phyloP scores from a whole-genome alignment of 2,797 vertebrate species.

The Lithobates pipiens region DNA sequence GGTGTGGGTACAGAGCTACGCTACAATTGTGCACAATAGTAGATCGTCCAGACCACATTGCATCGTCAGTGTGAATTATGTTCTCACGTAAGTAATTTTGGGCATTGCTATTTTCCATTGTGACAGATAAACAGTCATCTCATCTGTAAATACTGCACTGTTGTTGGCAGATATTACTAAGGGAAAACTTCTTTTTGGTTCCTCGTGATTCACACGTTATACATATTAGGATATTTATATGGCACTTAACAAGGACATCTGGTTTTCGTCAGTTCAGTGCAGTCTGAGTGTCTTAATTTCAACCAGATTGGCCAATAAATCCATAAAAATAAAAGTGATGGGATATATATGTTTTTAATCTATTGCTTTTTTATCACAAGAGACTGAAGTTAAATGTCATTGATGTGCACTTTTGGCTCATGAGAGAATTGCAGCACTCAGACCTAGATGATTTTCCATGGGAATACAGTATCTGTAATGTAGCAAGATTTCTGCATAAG shows the following conservation, averaged over 20 bases:
- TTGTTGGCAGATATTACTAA: slow-evolving; percentile 34
- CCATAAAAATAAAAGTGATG: slow-evolving; percentile 60
- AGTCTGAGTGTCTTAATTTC: slow-evolving; percentile 84
- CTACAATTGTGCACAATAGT: slow-evolving; percentile 97
- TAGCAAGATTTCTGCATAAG: slow-evolving; percentile 25
- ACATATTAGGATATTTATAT: slow-evolving; percentile 76
- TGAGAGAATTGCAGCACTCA: slow-evolving; percentile 45
- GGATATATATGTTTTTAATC: slow-evolving; percentile 37
- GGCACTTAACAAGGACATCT: slow-evolving; percentile 79
- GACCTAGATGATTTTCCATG: slow-evolving; percentile 52
- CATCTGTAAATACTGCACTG: slow-evolving; percentile 17
- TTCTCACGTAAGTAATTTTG: slow-evolving; percentile 90
- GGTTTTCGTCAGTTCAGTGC: slow-evolving; percentile 81
- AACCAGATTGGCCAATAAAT: slow-evolving; percentile 81
- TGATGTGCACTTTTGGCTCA: slow-evolving; percentile 61
- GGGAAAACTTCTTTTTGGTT: slow-evolving; percentile 39
- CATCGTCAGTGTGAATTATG: slow-evolving; percentile 98
- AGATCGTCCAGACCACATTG: slow-evolving; percentile 96
- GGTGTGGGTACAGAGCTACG: slow-evolving; percentile 98
- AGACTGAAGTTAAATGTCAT: slow-evolving; percentile 47
- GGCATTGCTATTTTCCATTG: neutral
- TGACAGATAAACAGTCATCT: slow-evolving; percentile 4
- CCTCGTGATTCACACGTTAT: slow-evolving; percentile 59
- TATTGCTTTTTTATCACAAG: slow-evolving; percentile 55
- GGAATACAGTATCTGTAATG: slow-evolving; percentile 44